Base-by-base conservation (phyloP, 2,797 vertebrate genomes). In the Cuniculus paca region DNA sequence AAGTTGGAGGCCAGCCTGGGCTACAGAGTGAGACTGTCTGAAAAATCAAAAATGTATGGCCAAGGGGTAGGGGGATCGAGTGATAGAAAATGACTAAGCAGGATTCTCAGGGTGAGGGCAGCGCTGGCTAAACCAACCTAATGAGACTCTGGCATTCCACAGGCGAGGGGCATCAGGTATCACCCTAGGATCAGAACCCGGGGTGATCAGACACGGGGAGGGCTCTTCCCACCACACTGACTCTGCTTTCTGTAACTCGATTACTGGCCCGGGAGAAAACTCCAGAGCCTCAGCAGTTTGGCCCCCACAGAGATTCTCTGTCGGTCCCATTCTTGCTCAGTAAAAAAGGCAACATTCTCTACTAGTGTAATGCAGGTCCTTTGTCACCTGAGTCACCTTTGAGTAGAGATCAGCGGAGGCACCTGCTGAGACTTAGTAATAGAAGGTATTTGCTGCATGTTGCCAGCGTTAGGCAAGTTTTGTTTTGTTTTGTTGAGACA, bases 11-110 rank as follows among this genome's bases (percentile, higher is more conserved):
- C 31, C 75, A 78, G 28, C 75, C 6, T 42, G 45, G 74, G 74
- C 14, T 31, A 50, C 74, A 17, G 1, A 50, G 28, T 17, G 16
- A 77, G 74, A 50, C 28, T 50, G 45, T 34, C 28, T 34, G 14
- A 28, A 48, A 50, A 50, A 77, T 13, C 8, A 48, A 48, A 50
- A 22, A 36, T 56, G 34, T 16, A 22, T 19, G 22, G 34, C 36
- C 7, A 31, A 9, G 13, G 45, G 4, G 0, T 4, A 14, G 20
- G 52, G 26, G 10, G 17, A 22, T 1, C 5, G 50, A 13, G 39
- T 19, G 74, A 75, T 2, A 50, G 75, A n/a, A 31, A 54, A 42
- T 11, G 48, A 14, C 10, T 22, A 39, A 12, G 56, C 36, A 28
- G 36, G 24, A 6, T 9, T 3, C 5, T 4, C 7, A 20, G 24